phyloP scores from a whole-genome alignment of 2,113 vertebrate genomes.

The Nannobrachium achirus region DNA sequence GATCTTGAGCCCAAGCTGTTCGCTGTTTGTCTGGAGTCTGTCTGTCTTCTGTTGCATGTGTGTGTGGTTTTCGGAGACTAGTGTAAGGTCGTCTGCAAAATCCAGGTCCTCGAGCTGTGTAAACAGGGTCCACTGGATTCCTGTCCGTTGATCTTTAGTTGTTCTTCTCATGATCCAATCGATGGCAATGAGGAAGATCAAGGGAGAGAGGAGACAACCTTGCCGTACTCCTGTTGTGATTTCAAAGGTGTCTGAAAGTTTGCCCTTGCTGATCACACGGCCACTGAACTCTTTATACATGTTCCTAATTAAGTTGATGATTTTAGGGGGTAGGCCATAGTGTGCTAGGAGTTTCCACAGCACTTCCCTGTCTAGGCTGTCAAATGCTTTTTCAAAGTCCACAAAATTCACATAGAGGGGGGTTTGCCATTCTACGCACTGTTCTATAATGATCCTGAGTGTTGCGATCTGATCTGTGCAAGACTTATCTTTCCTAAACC shows the following conservation, averaged over 20 bases:
- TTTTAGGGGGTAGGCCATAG: not conserved
- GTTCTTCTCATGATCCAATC: too few relatives aligned
- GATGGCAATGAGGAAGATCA: not conserved
- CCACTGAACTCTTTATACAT: not conserved
- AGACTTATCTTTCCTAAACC: not conserved
- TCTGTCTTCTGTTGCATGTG: too few relatives aligned
- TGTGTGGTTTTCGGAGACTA: too few relatives aligned
- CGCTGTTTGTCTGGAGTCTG: too few relatives aligned
- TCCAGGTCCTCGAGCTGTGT: too few relatives aligned
- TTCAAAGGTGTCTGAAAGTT: not conserved
- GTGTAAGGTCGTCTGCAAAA: too few relatives aligned
- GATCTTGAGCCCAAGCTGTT: too few relatives aligned
- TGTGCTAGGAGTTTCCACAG: not conserved
- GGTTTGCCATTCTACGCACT: not conserved
- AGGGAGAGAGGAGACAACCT: not conserved
- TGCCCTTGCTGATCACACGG: too few relatives aligned
- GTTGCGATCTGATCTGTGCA: not conserved
- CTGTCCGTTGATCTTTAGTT: too few relatives aligned
- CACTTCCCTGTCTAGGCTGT: not conserved
- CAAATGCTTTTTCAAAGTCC: too few relatives aligned
- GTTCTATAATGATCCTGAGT: not conserved
- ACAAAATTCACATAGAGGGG: not conserved
- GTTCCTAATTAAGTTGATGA: not conserved
- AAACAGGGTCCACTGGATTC: too few relatives aligned
- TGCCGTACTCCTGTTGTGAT: not conserved